Evolutionary conservation across 1,140 invertebrate genomes (phyloP), one percentile per base, ranked within the genome.

Genomic region (Catajapyx aquilonaris): DNA sequence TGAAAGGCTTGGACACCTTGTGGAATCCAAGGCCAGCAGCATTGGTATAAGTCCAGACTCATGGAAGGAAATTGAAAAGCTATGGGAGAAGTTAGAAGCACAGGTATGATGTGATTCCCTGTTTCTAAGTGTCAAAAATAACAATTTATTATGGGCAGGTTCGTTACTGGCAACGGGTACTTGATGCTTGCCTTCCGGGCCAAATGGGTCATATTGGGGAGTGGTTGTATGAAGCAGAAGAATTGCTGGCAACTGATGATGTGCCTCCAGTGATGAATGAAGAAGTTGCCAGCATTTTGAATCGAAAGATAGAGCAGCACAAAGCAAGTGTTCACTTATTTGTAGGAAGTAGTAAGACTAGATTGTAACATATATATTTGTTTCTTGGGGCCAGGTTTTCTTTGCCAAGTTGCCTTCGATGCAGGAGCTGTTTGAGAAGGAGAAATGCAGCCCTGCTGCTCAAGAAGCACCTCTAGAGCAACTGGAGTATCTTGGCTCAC

Each of bases 141-240:
- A 35, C 5, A 21, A 35, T 21, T 21, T 21, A 20, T 11, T 21
- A 9, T 35, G 18, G 16, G 16, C 9, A 35, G 20, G 68, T 86
- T 59, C 64, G 73, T 43, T 68, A 73, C 49, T 90, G 85, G 84
- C 66, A 81, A 31, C 81, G 80, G 77, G 54, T 76, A 11, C 57
- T 93, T 41, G 87, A 95, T 54, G 71, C 76, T 0, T 65, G 66
- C 39, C 58, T 94, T 20, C 83, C 85, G 5, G 81, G 80, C 21
- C 75, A 79, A 47, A 73, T 94, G 33, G 75, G 76, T 30, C 62
- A 72, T 39, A 67, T 90, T 9, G 86, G 81, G n/a, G 76, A 81
- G 52, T 91, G 88, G 84, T 54, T 95, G 9, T 75, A 77, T 33
- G 69, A 71, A 45, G 87, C 85, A 4, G 87, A 94, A 55, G 72